Conservation (phyloP, 2,113 vertebrate species). For the Indri indri region DNA sequence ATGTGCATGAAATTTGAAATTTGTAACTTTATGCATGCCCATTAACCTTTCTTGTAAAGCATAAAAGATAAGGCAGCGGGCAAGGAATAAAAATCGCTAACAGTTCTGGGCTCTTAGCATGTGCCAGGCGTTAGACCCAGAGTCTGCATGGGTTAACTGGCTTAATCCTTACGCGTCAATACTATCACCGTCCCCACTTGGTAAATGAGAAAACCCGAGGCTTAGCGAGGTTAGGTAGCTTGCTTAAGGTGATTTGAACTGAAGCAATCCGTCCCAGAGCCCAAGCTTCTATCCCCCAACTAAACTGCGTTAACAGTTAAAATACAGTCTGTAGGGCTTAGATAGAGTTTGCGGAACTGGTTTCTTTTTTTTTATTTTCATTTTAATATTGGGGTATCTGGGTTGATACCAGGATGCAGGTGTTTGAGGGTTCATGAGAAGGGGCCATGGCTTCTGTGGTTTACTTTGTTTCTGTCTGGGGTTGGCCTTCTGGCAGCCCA, state of each 20-base stretch:
- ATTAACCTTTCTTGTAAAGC: constrained; percentile 64
- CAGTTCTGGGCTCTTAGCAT: neutral
- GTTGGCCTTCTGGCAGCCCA: neutral
- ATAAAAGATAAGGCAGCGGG: constrained; percentile 13
- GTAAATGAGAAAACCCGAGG: neutral
- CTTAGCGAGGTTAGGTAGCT: neutral
- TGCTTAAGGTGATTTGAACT: neutral
- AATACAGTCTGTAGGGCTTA: neutral
- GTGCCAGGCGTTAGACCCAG: neutral
- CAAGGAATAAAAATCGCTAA: neutral
- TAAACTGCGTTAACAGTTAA: neutral
- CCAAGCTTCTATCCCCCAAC: neutral
- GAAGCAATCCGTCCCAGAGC: neutral
- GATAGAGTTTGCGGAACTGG: neutral
- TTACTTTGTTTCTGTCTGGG: neutral
- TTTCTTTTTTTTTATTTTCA: neutral
- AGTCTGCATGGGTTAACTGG: neutral
- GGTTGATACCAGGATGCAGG: neutral
- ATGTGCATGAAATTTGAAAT: constrained; percentile 65
- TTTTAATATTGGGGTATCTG: neutral
- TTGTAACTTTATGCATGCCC: constrained; percentile 43
- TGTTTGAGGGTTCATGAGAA: constrained; percentile 32
- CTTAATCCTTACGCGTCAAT: neutral
- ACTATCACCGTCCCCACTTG: neutral
- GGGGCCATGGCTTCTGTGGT: neutral